phyloP scores from a whole-genome alignment of 92 coral and sea anemone genomes.

The Nematostella vectensis region DNA sequence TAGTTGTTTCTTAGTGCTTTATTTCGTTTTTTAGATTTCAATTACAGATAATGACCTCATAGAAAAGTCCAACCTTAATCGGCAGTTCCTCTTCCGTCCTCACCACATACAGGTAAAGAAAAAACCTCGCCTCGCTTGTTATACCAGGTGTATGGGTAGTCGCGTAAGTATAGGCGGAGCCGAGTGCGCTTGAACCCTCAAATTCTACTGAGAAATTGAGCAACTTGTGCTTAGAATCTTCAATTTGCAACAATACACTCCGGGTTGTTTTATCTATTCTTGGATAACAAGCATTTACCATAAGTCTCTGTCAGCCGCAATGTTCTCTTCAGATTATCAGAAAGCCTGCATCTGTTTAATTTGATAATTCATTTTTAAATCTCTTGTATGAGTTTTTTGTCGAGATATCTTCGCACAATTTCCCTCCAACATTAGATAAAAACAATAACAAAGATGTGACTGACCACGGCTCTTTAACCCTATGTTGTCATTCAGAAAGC shows the following conservation, averaged over 20 bases:
- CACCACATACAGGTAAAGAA: constrained; percentile 89
- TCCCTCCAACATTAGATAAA: neutral
- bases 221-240: too few species aligned
- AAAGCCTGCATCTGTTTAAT: too few species aligned
- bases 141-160: neutral
- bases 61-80: constrained; percentile 86
- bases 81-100: constrained; percentile 89
- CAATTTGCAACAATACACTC: too few species aligned
- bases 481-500: constrained; percentile 47
- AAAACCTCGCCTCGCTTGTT: too few species aligned
- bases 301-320: too few species aligned
- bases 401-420: neutral
- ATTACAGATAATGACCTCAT: constrained; percentile 88
- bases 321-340: too few species aligned
- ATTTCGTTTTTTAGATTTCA: constrained; percentile 44
- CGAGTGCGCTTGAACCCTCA: too few species aligned
- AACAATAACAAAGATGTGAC: neutral
- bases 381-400: neutral
- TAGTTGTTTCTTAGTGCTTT: too few species aligned
- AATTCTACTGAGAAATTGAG: too few species aligned
- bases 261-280: too few species aligned
- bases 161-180: neutral
- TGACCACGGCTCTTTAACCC: neutral
- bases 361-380: neutral
- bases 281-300: too few species aligned